These are phyloP conservation scores for Brachyistius frenatus DNA, from an alignment of 2,113 vertebrate genomes.

Conservation along the genomic window DNA sequence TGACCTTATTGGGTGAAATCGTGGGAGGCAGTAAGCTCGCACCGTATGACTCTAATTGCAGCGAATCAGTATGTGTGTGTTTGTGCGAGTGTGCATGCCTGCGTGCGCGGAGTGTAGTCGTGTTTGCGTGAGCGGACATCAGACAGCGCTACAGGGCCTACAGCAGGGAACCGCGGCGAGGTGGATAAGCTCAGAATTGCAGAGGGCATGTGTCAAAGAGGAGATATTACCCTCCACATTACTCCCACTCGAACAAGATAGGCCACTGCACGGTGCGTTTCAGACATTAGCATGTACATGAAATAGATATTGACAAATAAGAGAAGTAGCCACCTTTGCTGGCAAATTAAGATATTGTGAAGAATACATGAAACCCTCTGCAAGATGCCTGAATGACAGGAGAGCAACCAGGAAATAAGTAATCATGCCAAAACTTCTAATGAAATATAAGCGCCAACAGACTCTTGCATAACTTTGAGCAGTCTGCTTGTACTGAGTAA, in stretches of 20 bases:
- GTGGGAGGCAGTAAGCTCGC: constrained; percentile 74
- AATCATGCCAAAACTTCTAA: constrained; percentile 29
- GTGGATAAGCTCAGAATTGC: constrained; percentile 68
- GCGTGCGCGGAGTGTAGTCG: constrained; percentile 8
- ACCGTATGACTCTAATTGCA: constrained; percentile 72
- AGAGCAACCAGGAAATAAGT: constrained; percentile 1
- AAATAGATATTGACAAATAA: constrained; percentile 47
- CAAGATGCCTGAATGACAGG: constrained; percentile 17
- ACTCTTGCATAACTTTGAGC: constrained; percentile 61
- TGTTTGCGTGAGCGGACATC: constrained; percentile 76
- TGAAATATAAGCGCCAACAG: constrained; percentile 26
- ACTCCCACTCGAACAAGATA: constrained; percentile 65
- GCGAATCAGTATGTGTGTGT: constrained; percentile 41
- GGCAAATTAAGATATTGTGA: constrained; percentile 27
- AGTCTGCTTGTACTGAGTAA: constrained; percentile 59
- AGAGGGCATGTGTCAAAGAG: constrained; percentile 75
- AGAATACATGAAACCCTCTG: constrained; percentile 22
- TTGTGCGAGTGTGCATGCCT: constrained; percentile 12
- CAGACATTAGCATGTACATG: constrained; percentile 60
- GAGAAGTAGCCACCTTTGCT: constrained; percentile 8
- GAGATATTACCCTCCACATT: constrained; percentile 71
- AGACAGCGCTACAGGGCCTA: constrained; percentile 67
- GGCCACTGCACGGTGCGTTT: constrained; percentile 32
- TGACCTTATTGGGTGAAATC: constrained; percentile 71
- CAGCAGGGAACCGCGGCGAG: constrained; percentile 53